Base-by-base conservation (phyloP, 1,140 invertebrate species). In the Meloidogyne exigua region DNA sequence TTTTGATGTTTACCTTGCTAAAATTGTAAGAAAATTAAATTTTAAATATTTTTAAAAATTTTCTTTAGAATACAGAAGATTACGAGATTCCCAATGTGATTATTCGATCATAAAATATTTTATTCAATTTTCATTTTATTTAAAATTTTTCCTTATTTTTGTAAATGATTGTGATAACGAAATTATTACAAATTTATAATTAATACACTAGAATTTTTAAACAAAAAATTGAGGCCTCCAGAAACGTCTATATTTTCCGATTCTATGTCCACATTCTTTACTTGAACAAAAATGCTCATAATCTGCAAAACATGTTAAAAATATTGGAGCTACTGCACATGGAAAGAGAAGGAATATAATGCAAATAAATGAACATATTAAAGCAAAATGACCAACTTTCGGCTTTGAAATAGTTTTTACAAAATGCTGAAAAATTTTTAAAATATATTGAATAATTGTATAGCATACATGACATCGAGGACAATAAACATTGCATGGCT, bases 341-440 rank as follows among this genome's bases (percentile, higher is more conserved):
- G 83, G 83, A 80, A 84, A 85, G 28, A 85, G 75, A 32, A 84
- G 65, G 13, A 79, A 64, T 21, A 86, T 21, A 39, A 83, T 78
- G 42, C 81, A 82, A n/a, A 84, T 65, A 13, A 80, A 44, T 21
- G 76, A 79, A 13, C 74, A 82, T 13, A 82, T 62, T 36, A 79
- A 74, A 12, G 83, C 85, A 71, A 85, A 85, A 15, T 64, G 13
- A 18, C 84, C 84, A 42, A 80, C 39, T 36, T 79, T 77, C 10
- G 80, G 77, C 21, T 78, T 72, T 18, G 79, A 73, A 36, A 78
- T 67, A 7, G 84, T 87, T 64, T 79, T 71, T n/a, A 85, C 70
- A 74, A 76, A 39, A 18, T 79, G 62, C 72, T 82, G 66, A 80
- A 85, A 74, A 75, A 3, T 78, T 42, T n/a, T 67, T 15, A 70